Evolutionary conservation across 2,113 vertebrate species (phyloP), one percentile per base, ranked within the genome.

Genomic region (Heterochromis multidens): DNA sequence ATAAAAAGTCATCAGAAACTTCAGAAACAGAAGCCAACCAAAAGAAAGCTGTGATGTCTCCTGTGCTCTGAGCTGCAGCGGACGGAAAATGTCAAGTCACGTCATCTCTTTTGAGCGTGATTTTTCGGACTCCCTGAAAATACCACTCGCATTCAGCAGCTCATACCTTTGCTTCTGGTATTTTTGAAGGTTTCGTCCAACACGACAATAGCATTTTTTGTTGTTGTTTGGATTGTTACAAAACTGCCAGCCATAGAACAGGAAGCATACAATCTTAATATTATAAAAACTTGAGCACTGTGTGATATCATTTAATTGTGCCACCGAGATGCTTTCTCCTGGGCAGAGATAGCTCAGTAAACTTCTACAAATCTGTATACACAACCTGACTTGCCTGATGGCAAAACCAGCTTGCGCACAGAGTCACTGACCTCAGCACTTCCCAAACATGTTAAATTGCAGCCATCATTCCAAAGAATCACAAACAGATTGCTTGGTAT

Each of bases 21-120:
- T 65, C 21, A 65, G 62, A 65, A 40, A 65, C 35, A 40, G 62
- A 65, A 65, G n/a, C n/a, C n/a, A n/a, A n/a, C n/a, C n/a, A n/a
- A n/a, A n/a, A n/a, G n/a, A n/a, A n/a, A n/a, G 62, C 33, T 40
- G 12, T 65, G 62, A 43, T 25, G 63, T 67, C 80, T 25, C 63
- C 9, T 4, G 27, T 1, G 7, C 59, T 86, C 70, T 29, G 49
- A 33, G 81, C n/a, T 14, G 5, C 65, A 6, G 78, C 17, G 58
- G 79, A 86, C 2, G 46, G 76, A 82, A 85, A 86, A 62, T 86
- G 77, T 83, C 49, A 52, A 87, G 81, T 80, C 65, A 80, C 9
- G 12, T 80, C 74, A 85, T 79, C 12, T 79, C 76, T 85, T 74
- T 72, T 56, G 49, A 4, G 33, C 5, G 74, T 90, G 83, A 87